Evolutionary conservation across 92 coral and sea anemone genomes (phyloP), one percentile per base, ranked within the genome.

Genomic region (Montipora capitata): DNA sequence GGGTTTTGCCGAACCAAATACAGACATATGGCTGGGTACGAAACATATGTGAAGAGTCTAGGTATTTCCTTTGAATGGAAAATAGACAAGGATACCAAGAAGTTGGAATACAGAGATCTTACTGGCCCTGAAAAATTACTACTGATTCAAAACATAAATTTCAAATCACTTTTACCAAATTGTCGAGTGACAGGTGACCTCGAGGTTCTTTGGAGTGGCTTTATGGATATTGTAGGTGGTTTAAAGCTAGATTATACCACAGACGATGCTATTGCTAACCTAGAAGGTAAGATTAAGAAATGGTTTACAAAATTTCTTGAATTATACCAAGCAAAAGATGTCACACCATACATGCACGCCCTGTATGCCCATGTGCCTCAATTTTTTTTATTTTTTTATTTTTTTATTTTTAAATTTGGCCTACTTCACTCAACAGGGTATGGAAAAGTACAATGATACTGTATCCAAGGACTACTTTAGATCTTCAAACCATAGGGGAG

Each of bases 381-480:
- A 38, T n/a, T n/a, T n/a, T n/a, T n/a, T n/a, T n/a, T n/a, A n/a
- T n/a, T n/a, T n/a, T n/a, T n/a, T n/a, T n/a, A n/a, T n/a, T n/a
- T 63, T n/a, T 14, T 63, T 63, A 8, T 3, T 3, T 44, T 44
- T 44, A 44, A 78, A 79, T 16, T 7, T 79, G 5, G 56, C 67
- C 20, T 89, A 67, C 72, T 40, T 88, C 12, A 77, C 81, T 80
- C 91, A 91, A 57, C 83, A 73, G 16, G 52, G 62, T 15, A 75
- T 27, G 52, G 80, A 69, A 9, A 76, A 89, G 35, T 89, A 77
- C 17, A 83, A 83, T 57, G 83, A 89, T 66, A 76, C 72, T 77
- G 85, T 61, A 10, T 82, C 89, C 8, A 83, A 89, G 68, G 73
- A 76, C 61, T 51, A 45, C 80, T 77, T 77, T 20, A 17, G 69